phyloP scores from a whole-genome alignment of 2,113 vertebrate species.

The Charadrius vociferus region DNA sequence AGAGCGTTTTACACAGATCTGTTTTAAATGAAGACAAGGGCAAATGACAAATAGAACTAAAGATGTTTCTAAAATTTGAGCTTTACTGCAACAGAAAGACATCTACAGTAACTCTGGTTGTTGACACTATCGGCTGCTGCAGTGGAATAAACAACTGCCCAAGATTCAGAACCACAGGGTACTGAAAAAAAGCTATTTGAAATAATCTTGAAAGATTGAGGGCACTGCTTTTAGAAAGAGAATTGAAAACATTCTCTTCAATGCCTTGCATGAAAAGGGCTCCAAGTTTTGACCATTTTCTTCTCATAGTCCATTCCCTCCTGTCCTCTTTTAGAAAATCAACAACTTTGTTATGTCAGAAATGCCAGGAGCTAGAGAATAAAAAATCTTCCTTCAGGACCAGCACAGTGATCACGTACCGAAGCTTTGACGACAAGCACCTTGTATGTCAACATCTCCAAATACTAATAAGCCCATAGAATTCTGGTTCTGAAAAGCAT shows the following conservation, averaged over 20 bases:
- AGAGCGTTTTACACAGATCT: neutral
- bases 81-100: neutral
- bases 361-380: neutral
- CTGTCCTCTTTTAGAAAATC: neutral
- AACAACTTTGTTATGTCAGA: neutral
- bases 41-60: neutral
- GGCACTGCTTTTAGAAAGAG: conserved; percentile 4
- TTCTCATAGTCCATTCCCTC: neutral
- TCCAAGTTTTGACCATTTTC: neutral
- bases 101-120: neutral
- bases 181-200: neutral
- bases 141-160: neutral
- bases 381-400: neutral
- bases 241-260: neutral
- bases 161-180: neutral
- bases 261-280: neutral
- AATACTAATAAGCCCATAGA: fast-evolving
- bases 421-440: neutral
- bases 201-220: conserved; percentile 34
- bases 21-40: neutral
- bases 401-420: neutral
- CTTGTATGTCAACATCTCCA: neutral
- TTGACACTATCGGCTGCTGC: neutral
- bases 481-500: neutral
- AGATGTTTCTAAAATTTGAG: neutral